Evolutionary conservation across 2,888 invertebrate genomes (phyloP).

Genomic region (Bembecia ichneumoniformis): DNA sequence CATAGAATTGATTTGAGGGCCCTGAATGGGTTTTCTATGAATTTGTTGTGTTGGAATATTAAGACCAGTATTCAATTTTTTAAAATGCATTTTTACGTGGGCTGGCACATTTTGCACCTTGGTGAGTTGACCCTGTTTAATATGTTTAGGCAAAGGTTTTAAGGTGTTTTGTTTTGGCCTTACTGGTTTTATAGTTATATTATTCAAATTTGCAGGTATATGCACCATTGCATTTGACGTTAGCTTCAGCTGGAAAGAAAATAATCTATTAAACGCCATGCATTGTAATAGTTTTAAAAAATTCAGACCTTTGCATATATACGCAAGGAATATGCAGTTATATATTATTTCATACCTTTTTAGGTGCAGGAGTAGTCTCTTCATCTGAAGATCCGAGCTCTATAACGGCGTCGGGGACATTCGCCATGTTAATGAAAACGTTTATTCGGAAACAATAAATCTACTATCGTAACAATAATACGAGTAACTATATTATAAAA

Average conservation of each 20-base stretch:
- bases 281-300: constrained; percentile 8
- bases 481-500: neutral
- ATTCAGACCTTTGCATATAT: too few relatives aligned
- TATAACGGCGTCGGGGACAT: constrained; percentile 51
- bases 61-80: neutral
- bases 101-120: constrained; percentile 17
- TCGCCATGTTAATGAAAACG: constrained; percentile 34
- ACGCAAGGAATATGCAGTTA: neutral
- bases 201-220: constrained; percentile 41
- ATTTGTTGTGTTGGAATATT: neutral
- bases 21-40: neutral
- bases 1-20: constrained; percentile 5
- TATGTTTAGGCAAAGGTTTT: constrained; percentile 16
- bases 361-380: constrained; percentile 45
- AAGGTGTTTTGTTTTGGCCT: constrained; percentile 12
- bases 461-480: too few relatives aligned
- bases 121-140: constrained; percentile 20
- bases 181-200: constrained; percentile 36
- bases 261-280: neutral
- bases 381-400: constrained; percentile 64
- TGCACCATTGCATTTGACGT: constrained; percentile 55
- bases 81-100: constrained; percentile 14
- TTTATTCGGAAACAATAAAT: neutral
- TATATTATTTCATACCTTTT: constrained; percentile 34
- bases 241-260: constrained; percentile 39